phyloP scores from a whole-genome alignment of 2,113 vertebrate species.

The Aegithalos caudatus region DNA sequence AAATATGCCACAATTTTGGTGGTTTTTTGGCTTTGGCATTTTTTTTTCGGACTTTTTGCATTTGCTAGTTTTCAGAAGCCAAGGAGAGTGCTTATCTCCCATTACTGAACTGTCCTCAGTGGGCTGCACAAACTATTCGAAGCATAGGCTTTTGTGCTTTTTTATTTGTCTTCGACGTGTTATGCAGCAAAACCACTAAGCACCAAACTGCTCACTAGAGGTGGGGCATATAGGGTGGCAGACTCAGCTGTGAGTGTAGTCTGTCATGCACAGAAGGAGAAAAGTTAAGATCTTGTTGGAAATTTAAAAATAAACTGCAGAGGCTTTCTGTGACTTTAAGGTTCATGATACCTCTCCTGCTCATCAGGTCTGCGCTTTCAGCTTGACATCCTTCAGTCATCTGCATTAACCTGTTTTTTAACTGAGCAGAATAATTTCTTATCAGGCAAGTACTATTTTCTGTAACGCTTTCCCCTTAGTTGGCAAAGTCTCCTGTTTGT shows the following conservation, averaged over 20 bases:
- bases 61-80: background rate
- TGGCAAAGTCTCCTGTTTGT: background rate
- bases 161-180: background rate
- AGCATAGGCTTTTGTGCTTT: background rate
- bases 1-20: background rate
- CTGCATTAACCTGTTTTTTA: background rate
- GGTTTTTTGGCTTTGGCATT: accelerated
- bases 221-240: background rate
- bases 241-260: background rate
- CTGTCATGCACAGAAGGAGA: background rate
- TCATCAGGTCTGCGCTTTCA: background rate
- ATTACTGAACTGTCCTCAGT: background rate
- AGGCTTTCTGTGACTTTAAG: background rate
- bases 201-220: background rate
- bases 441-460: background rate
- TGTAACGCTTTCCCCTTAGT: background rate
- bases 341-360: background rate
- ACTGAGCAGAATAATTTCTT: background rate
- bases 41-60: background rate
- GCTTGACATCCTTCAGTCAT: background rate
- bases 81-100: background rate
- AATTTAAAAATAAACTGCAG: background rate
- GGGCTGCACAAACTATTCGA: background rate
- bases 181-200: background rate
- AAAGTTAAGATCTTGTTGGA: background rate